Evolutionary conservation across 2,888 invertebrate genomes (phyloP).

Genomic region (Drosophila dives): DNA sequence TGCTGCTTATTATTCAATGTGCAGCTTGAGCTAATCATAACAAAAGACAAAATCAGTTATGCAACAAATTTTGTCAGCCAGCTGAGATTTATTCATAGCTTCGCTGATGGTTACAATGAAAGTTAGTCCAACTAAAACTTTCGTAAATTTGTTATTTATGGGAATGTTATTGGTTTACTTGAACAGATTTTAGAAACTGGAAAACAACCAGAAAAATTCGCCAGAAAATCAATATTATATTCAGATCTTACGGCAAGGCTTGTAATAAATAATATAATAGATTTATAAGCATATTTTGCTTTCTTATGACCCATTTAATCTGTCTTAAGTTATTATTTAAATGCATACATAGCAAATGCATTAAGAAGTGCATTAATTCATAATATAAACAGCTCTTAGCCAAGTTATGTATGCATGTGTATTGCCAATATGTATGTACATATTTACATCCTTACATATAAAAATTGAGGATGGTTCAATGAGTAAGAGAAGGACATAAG

Average conservation of each 20-base stretch:
- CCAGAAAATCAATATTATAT: not conserved
- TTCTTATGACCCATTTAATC: not conserved
- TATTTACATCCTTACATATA: not conserved
- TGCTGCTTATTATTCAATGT: conserved; percentile 14
- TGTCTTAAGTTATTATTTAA: not conserved
- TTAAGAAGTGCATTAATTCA: not conserved
- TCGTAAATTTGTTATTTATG: not conserved
- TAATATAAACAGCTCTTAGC: not conserved
- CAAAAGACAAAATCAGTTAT: not conserved
- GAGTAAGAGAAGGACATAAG: not conserved
- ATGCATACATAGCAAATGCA: not conserved
- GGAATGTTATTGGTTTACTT: not conserved
- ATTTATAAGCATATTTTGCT: not conserved
- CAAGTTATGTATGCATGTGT: not conserved
- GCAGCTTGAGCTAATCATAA: not conserved
- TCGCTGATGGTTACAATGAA: not conserved
- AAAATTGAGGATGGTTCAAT: not conserved
- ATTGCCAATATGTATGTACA: not conserved
- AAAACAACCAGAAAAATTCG: not conserved
- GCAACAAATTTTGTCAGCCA: not conserved
- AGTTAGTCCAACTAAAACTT: not conserved
- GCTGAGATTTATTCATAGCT: not conserved
- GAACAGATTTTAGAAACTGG: not conserved
- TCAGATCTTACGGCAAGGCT: not conserved
- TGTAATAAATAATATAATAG: not conserved